Conservation (phyloP, 2,888 invertebrate species). For the Tridacna gigas region DNA sequence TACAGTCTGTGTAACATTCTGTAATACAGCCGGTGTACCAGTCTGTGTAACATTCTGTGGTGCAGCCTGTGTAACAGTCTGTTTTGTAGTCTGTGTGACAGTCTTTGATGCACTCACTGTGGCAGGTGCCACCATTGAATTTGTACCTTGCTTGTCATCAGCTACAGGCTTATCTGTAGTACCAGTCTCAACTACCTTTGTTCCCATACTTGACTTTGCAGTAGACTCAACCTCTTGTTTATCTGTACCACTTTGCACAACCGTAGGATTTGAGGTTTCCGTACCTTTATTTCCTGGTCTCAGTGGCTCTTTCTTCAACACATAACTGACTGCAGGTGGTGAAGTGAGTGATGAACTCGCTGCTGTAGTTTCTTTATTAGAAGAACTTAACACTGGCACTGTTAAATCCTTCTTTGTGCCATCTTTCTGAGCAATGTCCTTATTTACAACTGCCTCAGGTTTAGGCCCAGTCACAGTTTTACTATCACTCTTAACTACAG, state of each 20-base stretch:
- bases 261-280: constrained; percentile 8
- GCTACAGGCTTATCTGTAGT: constrained; percentile 7
- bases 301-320: constrained; percentile 70
- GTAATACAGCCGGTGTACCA: neutral
- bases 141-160: neutral
- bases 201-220: constrained; percentile 2
- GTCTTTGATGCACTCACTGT: neutral
- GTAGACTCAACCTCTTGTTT: neutral
- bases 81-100: neutral
- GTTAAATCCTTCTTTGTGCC: constrained; percentile 22
- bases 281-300: constrained; percentile 46
- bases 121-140: neutral
- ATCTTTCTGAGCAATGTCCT: constrained; percentile 7
- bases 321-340: constrained; percentile 61
- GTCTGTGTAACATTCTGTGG: neutral
- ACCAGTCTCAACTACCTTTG: constrained; percentile 10
- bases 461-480: neutral
- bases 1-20: neutral
- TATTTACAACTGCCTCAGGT: constrained; percentile 26
- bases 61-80: neutral
- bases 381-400: constrained; percentile 13
- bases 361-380: constrained; percentile 8
- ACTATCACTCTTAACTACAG: constrained; percentile 12
- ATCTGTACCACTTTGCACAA: constrained; percentile 12
- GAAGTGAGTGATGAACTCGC: constrained; percentile 18